These are phyloP conservation scores for Centropyge bicolor DNA, from an alignment of 2,797 vertebrate species.

Conservation along the genomic window DNA sequence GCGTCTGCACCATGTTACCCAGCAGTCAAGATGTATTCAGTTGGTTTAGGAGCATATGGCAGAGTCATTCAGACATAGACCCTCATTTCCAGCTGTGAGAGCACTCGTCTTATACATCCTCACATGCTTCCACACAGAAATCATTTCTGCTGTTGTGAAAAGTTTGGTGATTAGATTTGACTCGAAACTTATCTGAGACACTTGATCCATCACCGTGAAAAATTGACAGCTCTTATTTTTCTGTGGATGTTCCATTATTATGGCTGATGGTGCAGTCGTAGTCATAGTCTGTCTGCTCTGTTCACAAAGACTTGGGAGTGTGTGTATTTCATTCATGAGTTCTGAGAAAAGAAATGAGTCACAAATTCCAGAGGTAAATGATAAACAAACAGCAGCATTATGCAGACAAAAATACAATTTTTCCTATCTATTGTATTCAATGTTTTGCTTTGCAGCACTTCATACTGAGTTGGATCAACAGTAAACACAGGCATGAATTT, in stretches of 20 bases:
- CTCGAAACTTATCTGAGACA: conserved; percentile 17
- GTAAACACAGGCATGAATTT: background rate
- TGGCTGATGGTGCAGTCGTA: conserved; percentile 15
- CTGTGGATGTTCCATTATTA: conserved; percentile 19
- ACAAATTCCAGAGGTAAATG: background rate
- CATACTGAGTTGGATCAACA: background rate
- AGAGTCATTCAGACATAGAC: conserved; percentile 49
- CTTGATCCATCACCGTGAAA: conserved; percentile 44
- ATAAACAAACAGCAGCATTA: background rate
- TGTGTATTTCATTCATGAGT: background rate
- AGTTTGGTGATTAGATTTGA: conserved; percentile 44
- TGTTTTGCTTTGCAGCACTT: background rate
- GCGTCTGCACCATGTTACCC: conserved; percentile 8
- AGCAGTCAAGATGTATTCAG: conserved; percentile 57
- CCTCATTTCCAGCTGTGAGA: conserved; percentile 56
- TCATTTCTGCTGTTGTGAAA: conserved; percentile 40
- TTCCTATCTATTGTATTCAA: background rate
- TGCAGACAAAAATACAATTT: background rate
- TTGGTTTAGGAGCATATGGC: conserved; percentile 62
- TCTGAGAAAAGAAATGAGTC: background rate
- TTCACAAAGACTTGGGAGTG: background rate
- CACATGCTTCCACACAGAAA: conserved; percentile 27
- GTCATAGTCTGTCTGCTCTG: background rate
- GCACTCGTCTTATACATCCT: conserved; percentile 23
- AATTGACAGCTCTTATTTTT: conserved; percentile 11